Conservation (phyloP, 92 coral and sea anemone genomes). For the Chrysogorgia sp. region DNA sequence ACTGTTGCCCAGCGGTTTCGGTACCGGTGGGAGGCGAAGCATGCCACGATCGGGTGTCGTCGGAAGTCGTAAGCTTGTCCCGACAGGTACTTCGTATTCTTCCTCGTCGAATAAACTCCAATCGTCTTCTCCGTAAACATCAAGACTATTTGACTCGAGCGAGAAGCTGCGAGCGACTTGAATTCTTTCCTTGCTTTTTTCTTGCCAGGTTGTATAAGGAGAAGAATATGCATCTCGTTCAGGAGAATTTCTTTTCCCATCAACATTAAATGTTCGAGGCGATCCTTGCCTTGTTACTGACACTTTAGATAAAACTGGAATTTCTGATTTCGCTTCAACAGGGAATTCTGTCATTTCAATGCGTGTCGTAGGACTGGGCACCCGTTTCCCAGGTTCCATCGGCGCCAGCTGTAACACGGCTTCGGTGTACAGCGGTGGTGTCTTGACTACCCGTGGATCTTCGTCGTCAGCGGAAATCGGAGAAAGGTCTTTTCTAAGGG, state of each 20-base stretch:
- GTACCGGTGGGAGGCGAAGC: constrained; percentile 35
- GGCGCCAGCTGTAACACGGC: constrained; percentile 12
- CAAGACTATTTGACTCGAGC: neutral
- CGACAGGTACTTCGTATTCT: neutral
- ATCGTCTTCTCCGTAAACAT: neutral
- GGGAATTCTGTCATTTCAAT: constrained; percentile 2
- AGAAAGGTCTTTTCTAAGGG: neutral
- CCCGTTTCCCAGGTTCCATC: neutral
- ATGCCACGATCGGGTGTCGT: neutral
- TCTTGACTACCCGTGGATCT: neutral
- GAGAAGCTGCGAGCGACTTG: constrained; percentile 9
- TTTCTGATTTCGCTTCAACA: neutral
- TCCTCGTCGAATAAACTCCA: constrained; percentile 22
- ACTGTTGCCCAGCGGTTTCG: constrained; percentile 19
- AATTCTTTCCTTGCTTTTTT: neutral
- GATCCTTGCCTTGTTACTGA: too few species aligned
- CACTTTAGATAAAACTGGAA: too few species aligned
- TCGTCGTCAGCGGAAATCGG: neutral
- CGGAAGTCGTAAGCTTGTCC: constrained; percentile 19
- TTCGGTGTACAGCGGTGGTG: constrained; percentile 21
- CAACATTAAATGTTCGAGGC: too few species aligned
- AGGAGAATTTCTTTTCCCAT: too few species aligned
- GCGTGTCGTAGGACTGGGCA: neutral
- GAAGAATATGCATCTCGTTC: too few species aligned
- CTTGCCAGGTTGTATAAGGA: too few species aligned